Conservation (phyloP, 2,797 vertebrate genomes). For the Chlorospingus semifuscus region DNA sequence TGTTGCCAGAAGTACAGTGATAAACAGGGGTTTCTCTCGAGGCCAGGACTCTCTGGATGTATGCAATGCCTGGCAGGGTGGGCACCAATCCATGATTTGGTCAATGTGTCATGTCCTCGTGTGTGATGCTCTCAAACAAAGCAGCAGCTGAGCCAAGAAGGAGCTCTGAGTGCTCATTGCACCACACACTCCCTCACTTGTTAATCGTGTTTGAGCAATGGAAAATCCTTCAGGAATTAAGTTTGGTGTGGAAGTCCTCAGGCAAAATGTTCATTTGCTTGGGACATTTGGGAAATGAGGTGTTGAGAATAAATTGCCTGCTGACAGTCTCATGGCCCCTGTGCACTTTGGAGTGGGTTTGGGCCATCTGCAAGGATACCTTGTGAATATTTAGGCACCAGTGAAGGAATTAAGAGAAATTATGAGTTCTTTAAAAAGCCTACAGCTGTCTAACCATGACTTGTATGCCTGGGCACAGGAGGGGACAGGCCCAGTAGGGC, state of each 20-base stretch:
- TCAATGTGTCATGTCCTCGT: background rate
- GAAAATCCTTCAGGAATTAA: background rate
- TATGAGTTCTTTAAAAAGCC: background rate
- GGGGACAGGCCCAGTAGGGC: background rate
- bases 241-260: background rate
- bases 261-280: background rate
- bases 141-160: background rate
- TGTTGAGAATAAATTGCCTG: background rate
- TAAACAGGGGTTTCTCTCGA: background rate
- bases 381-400: background rate
- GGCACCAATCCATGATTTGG: background rate
- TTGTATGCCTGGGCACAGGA: accelerated
- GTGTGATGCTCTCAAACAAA: background rate
- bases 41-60: background rate
- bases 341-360: background rate
- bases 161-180: background rate
- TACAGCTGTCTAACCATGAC: accelerated
- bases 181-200: background rate
- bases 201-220: background rate
- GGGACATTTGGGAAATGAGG: background rate
- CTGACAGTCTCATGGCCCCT: accelerated
- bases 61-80: background rate
- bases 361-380: background rate
- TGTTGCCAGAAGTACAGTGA: background rate
- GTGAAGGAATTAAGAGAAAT: background rate